These are phyloP conservation scores for Fratercula arctica DNA, from an alignment of 2,797 vertebrate species.

Conservation along the genomic window DNA sequence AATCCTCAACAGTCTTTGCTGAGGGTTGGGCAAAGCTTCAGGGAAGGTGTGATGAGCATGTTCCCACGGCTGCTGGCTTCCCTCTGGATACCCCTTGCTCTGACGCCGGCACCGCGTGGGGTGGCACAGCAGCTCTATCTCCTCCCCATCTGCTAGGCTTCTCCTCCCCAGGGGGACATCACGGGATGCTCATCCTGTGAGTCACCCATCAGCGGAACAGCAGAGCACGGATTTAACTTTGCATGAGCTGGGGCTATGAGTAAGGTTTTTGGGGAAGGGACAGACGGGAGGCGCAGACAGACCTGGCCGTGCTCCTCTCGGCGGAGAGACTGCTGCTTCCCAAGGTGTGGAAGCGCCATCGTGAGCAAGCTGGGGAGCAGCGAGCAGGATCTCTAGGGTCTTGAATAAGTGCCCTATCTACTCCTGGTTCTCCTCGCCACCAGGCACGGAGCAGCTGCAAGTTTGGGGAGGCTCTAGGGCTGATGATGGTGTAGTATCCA, in stretches of 20 bases:
- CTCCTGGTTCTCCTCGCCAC: neutral
- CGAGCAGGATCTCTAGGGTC: neutral
- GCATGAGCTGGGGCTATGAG: neutral
- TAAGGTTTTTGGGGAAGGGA: neutral
- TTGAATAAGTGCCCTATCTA: neutral
- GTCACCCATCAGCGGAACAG: neutral
- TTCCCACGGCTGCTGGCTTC: neutral
- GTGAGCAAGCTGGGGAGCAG: neutral
- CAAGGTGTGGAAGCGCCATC: accelerated
- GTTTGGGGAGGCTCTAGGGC: neutral
- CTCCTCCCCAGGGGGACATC: neutral
- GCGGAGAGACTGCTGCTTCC: neutral
- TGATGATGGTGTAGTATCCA: neutral
- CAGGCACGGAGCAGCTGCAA: neutral
- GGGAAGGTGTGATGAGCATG: accelerated
- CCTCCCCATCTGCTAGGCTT: neutral
- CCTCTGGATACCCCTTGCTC: neutral
- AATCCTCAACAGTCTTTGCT: neutral
- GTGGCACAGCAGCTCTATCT: neutral
- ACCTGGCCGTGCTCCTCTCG: neutral
- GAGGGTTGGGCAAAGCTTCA: neutral
- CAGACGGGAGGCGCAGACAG: neutral
- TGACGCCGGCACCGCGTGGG: accelerated
- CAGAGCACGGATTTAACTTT: neutral
- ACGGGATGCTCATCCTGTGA: neutral